These are phyloP conservation scores for Myotis daubentonii DNA, from an alignment of 2,797 vertebrate species.

Conservation along the genomic window DNA sequence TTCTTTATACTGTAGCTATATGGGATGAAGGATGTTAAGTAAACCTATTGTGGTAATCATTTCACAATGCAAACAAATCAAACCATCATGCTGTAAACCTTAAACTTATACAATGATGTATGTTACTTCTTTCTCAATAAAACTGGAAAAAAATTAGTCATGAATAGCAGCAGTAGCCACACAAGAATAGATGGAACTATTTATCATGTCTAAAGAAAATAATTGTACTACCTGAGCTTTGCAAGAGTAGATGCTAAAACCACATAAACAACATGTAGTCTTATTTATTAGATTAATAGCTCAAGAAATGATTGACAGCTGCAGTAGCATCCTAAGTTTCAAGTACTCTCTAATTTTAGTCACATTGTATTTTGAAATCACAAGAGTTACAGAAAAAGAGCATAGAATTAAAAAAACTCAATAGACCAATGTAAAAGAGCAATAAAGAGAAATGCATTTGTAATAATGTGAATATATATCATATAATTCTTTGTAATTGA, in stretches of 20 bases:
- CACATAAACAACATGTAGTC: not conserved
- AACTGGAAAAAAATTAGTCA: not conserved
- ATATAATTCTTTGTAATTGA: not conserved
- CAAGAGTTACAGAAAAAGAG: not conserved
- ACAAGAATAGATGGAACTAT: not conserved
- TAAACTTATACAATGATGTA: not conserved
- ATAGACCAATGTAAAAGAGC: not conserved
- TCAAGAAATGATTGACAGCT: not conserved
- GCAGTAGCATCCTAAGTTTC: not conserved
- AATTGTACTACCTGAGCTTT: not conserved
- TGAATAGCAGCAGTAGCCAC: not conserved
- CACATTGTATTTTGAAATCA: not conserved
- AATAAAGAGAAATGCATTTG: constrained; percentile 8
- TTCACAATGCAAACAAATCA: not conserved
- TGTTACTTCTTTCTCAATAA: not conserved
- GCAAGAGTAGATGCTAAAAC: not conserved
- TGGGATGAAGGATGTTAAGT: not conserved
- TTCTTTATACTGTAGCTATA: not conserved
- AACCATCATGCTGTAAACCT: not conserved
- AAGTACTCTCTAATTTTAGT: not conserved
- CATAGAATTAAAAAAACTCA: not conserved
- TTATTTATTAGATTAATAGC: not conserved
- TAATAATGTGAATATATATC: not conserved
- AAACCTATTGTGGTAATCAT: not conserved
- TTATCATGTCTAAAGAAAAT: not conserved